Conservation (phyloP, 2,113 vertebrate genomes). For the Genyomyrus donnyi region DNA sequence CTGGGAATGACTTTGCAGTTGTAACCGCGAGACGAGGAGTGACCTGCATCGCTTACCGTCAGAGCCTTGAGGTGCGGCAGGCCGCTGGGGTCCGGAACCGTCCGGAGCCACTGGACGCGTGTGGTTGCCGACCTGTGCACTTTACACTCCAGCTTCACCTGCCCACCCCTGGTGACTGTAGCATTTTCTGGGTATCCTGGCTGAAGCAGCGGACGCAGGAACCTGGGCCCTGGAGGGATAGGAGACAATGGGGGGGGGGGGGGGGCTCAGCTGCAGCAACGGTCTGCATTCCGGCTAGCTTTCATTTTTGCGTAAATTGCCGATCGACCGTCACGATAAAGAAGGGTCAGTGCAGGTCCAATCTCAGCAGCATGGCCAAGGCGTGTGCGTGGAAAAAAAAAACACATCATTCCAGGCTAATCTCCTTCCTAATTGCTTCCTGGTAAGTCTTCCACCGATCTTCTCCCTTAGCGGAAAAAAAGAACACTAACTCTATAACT, state of each 20-base stretch:
- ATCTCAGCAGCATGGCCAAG: constrained; percentile 16
- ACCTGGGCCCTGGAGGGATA: constrained; percentile 57
- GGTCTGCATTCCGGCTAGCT: constrained; percentile 31
- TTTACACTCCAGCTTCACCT: constrained; percentile 80
- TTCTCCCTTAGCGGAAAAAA: constrained; percentile 45
- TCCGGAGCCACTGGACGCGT: constrained; percentile 89
- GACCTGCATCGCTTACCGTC: constrained; percentile 59
- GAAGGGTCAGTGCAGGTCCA: constrained; percentile 14
- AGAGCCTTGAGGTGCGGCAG: constrained; percentile 72
- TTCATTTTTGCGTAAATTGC: constrained; percentile 29
- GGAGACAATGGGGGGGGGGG: neutral
- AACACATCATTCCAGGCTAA: constrained; percentile 46
- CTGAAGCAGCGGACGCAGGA: constrained; percentile 74
- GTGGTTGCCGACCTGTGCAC: constrained; percentile 80
- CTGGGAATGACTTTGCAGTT: neutral
- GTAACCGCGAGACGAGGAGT: neutral
- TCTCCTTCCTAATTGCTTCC: constrained; percentile 62
- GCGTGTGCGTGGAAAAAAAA: constrained; percentile 19
- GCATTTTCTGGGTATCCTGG: constrained; percentile 83
- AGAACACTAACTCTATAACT: neutral
- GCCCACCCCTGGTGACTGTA: constrained; percentile 68
- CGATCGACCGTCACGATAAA: constrained; percentile 50
- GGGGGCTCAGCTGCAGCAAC: constrained; percentile 24
- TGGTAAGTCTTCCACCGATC: constrained; percentile 47
- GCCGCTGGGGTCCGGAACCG: constrained; percentile 57